Evolutionary conservation across 2,888 invertebrate genomes (phyloP).

Genomic region (Xylocampa areola): DNA sequence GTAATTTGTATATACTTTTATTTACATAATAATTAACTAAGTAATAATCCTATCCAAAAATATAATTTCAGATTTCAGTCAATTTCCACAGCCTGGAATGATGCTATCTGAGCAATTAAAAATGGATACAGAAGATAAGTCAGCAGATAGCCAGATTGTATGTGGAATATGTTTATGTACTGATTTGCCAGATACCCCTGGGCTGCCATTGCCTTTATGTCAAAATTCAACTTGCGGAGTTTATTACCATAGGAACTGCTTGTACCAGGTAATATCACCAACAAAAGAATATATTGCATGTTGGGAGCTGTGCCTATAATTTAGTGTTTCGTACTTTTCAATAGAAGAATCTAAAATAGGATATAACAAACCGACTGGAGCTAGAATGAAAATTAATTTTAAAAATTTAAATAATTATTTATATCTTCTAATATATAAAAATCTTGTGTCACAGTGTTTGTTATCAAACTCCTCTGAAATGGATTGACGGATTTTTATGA

Average conservation of each 20-base stretch:
- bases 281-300: conserved; percentile 1
- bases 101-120: conserved; percentile 14
- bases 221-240: conserved; percentile 77
- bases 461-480: no score
- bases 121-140: conserved; percentile 24
- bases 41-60: neutral
- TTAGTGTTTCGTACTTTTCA: no score
- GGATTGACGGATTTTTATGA: no score
- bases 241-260: conserved; percentile 78
- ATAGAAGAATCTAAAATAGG: no score
- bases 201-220: conserved; percentile 81
- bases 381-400: no score
- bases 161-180: conserved; percentile 81
- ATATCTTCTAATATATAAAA: no score
- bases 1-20: conserved; percentile 60
- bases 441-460: no score
- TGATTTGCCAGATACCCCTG: conserved; percentile 68
- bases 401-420: no score
- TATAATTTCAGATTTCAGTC: conserved; percentile 62
- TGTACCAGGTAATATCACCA: conserved; percentile 75
- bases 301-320: no score
- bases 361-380: no score
- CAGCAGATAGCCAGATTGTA: conserved; percentile 44
- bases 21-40: neutral
- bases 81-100: conserved; percentile 57